Percentiles rank a stretch among this genome's conserved stretches.
Evolutionary conservation across 2,888 invertebrate species (phyloP).

Genomic region (Zhengitettix transpicula): DNA sequence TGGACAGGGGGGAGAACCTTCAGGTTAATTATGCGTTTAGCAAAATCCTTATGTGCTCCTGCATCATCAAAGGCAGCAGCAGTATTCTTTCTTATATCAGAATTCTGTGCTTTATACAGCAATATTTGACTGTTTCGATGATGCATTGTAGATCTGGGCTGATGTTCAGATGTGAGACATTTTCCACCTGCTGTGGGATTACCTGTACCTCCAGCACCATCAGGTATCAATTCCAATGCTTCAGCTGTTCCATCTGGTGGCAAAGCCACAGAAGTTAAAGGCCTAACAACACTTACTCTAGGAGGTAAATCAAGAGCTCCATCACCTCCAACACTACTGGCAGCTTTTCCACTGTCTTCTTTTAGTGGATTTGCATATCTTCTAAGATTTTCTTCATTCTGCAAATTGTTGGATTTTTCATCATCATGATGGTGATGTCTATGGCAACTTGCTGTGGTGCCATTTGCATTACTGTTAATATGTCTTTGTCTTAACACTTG

Average conservation of each 20-base stretch:
- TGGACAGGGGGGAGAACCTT: conserved; percentile 13
- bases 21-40: conserved; percentile 41
- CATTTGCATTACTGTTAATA: conserved; percentile 3
- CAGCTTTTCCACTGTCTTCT: conserved; percentile 36
- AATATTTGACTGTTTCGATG: conserved; percentile 45
- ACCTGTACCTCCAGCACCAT: conserved; percentile 24
- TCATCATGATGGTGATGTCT: conserved; percentile 42
- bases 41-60: conserved; percentile 51
- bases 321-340: conserved; percentile 24
- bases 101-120: conserved; percentile 70
- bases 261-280: conserved; percentile 23
- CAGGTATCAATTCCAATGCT: conserved; percentile 41
- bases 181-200: not conserved
- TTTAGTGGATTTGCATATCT: conserved; percentile 68
- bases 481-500: conserved; percentile 27
- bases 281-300: conserved; percentile 28
- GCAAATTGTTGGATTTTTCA: conserved; percentile 79
- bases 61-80: conserved; percentile 41
- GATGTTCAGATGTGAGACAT: not conserved
- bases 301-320: conserved; percentile 12
- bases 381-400: conserved; percentile 78
- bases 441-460: conserved; percentile 4
- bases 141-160: conserved; percentile 1
- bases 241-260: conserved; percentile 18
- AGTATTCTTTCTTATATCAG: conserved; percentile 70